These are phyloP conservation scores for Enteromius thamalakanensis DNA, from an alignment of 2,797 vertebrate species.

Conservation along the genomic window DNA sequence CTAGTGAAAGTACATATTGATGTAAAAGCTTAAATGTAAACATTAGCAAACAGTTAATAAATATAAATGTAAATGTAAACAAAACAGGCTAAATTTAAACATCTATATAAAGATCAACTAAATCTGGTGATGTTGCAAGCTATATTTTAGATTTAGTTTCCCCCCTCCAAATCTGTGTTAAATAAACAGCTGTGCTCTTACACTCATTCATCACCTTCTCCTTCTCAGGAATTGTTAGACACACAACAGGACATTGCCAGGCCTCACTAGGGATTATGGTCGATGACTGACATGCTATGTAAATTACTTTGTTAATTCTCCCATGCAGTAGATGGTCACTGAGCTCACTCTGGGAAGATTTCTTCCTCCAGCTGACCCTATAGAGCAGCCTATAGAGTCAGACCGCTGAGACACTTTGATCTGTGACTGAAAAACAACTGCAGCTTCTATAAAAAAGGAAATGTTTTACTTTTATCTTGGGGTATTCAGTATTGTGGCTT, in stretches of 20 bases:
- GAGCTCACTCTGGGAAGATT: constrained; percentile 6
- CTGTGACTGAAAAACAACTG: constrained; percentile 39
- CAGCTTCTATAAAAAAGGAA: constrained; percentile 30
- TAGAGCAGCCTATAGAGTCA: constrained; percentile 29
- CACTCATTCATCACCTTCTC: constrained; percentile 1
- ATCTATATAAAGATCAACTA: not conserved
- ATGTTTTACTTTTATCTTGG: constrained; percentile 47
- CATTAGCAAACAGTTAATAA: too few species aligned
- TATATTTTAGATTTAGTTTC: not conserved
- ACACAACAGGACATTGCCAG: constrained; percentile 28
- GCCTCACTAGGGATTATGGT: constrained; percentile 32
- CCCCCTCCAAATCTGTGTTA: not conserved
- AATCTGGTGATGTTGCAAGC: not conserved
- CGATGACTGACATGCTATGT: constrained; percentile 49
- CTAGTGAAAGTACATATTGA: not conserved
- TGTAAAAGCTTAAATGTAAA: not conserved
- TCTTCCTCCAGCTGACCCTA: constrained; percentile 3
- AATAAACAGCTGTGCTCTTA: not conserved
- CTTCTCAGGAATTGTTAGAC: not conserved
- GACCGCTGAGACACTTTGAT: constrained; percentile 7
- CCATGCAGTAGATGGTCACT: constrained; percentile 32
- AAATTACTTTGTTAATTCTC: constrained; percentile 53
- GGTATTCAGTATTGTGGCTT: constrained; percentile 43
- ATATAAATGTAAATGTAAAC: not conserved
- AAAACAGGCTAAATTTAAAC: not conserved